phyloP scores from a whole-genome alignment of 2,113 vertebrate species.

The Aspidoscelis tigris region DNA sequence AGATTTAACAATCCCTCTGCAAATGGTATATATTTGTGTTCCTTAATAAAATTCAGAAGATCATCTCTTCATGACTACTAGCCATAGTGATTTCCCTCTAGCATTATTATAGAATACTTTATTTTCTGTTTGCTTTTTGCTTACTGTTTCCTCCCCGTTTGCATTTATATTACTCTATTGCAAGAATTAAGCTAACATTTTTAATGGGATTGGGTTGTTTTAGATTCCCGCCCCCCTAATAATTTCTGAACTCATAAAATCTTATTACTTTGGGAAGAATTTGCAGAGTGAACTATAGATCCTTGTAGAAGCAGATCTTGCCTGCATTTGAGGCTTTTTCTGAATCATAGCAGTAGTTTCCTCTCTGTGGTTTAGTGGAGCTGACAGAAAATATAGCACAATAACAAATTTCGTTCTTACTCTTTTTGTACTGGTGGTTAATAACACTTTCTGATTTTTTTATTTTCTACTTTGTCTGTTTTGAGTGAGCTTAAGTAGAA shows the following conservation, averaged over 20 bases:
- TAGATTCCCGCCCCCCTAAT: background rate
- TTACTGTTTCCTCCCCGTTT: no score
- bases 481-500: no score
- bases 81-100: background rate
- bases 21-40: background rate
- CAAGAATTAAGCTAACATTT: background rate
- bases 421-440: no score
- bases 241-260: background rate
- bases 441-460: no score
- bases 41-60: background rate
- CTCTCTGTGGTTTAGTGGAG: no score
- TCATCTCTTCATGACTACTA: background rate
- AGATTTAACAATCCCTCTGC: background rate
- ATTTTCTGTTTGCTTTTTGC: constrained; percentile 5
- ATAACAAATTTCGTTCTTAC: no score
- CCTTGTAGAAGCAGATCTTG: no score
- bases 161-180: background rate
- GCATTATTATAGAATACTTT: background rate
- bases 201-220: background rate
- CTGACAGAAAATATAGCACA: no score
- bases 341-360: no score
- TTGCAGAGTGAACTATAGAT: no score
- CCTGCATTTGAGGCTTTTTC: no score
- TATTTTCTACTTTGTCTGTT: no score
- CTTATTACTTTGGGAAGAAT: constrained; percentile 1